A percentile compares a stretch with the other conserved stretches of the same genome.
phyloP scores from a whole-genome alignment of 2,113 vertebrate genomes.

The Orcinus orca region DNA sequence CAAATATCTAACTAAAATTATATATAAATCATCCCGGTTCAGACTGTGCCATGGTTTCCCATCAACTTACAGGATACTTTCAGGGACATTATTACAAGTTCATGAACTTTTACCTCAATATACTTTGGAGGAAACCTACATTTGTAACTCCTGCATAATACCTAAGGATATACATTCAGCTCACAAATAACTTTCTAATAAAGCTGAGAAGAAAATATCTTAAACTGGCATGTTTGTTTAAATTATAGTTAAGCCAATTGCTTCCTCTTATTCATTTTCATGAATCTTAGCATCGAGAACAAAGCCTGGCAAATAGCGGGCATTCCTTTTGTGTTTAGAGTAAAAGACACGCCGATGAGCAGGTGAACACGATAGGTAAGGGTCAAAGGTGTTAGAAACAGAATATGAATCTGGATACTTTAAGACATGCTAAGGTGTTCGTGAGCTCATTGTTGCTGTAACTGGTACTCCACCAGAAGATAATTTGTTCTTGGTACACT shows the following conservation, averaged over 20 bases:
- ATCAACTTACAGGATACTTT: neutral
- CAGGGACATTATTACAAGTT: too few species aligned
- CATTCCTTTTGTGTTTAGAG: accelerated
- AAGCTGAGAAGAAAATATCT: neutral
- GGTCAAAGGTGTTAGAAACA: too few species aligned
- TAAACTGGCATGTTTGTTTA: neutral
- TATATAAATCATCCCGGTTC: accelerated
- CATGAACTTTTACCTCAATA: too few species aligned
- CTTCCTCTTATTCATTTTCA: neutral
- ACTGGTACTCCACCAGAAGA: too few species aligned
- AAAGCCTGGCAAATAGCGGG: too few species aligned
- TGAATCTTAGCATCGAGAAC: neutral
- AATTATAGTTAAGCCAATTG: neutral
- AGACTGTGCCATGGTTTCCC: accelerated
- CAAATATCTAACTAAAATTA: too few species aligned
- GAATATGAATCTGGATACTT: accelerated
- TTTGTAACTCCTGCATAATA: neutral
- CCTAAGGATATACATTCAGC: neutral
- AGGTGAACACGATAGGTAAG: accelerated
- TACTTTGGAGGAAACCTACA: neutral
- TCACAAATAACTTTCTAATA: neutral
- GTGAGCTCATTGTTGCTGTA: neutral
- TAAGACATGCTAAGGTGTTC: accelerated
- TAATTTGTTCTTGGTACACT: accelerated
- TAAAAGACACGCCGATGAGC: accelerated